Base-by-base conservation (phyloP, 2,888 invertebrate genomes). In the Arenicola marina region DNA sequence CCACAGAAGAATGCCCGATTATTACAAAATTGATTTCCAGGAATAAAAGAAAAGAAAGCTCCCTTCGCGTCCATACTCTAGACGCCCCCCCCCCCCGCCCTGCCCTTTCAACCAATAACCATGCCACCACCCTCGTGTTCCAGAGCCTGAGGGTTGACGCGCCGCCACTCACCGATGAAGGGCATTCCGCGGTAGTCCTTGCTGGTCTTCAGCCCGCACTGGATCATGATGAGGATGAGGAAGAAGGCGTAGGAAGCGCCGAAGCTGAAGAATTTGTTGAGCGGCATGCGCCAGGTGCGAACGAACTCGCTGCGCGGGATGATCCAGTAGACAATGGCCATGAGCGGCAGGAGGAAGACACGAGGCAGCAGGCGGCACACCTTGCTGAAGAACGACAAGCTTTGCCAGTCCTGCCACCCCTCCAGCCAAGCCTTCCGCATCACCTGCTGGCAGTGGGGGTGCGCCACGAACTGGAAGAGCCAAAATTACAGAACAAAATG, bases 391-490 rank as follows among this genome's bases (percentile, higher is more conserved):
- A 70, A 63, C 0, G 80, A 79, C 70, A 83, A 85, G 48, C 77
- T 74, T 62, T 82, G 84, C 88, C 87, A 88, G 62, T 82, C 65
- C 73, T 85, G 79, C 85, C 86, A 87, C 45, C 84, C 84, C 0
- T 87, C 89, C 15, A 86, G 79, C 89, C 89, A 89, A 59, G 86
- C 87, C 2, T 86, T 84, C 71, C 88, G 87, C 54, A 89, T 73
- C 7, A 85, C 75, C 83, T 88, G 88, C 75, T 90, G 90, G 2
- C 88, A 87, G 75, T 89, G 88, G 0, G 89, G 87, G 80, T 90
- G 89, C 1, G 89, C 89, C 0, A 90, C 88, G 73, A 90, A 90
- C 68, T 74, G 48, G 26, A 48, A 24, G 24, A 24, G 48, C 21
- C 11, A 48, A 21, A 48, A 48, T 7, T 24, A 18, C n/a, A n/a